A percentile compares a stretch with the other conserved stretches of the same genome.
phyloP scores from a whole-genome alignment of 2,888 invertebrate genomes.

The Luffia ferchaultella region DNA sequence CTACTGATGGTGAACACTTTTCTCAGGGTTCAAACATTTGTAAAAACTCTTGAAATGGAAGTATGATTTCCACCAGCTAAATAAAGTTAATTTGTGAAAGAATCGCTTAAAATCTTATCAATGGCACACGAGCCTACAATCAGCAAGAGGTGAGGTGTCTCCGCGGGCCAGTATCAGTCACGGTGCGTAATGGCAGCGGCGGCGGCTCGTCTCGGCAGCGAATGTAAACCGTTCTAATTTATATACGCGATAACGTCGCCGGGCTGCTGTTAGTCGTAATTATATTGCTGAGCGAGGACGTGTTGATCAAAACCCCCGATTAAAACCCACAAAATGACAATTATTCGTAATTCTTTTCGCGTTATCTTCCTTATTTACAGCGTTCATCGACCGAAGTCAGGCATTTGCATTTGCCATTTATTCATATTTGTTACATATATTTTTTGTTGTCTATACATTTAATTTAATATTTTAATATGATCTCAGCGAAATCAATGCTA shows the following conservation, averaged over 20 bases:
- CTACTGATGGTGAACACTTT: too few relatives aligned
- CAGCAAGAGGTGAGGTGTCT: not conserved
- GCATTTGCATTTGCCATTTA: too few relatives aligned
- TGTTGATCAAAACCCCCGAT: constrained; percentile 57
- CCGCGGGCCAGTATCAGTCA: constrained; percentile 48
- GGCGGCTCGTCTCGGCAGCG: constrained; percentile 55
- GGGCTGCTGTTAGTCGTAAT: constrained; percentile 64
- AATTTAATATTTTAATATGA: too few relatives aligned
- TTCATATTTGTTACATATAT: too few relatives aligned
- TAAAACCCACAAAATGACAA: not conserved
- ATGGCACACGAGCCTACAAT: not conserved
- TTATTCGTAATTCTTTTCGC: not conserved
- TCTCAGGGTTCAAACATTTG: too few relatives aligned
- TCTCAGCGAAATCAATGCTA: too few relatives aligned
- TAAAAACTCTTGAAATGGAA: too few relatives aligned
- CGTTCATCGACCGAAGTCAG: not conserved
- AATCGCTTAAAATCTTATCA: too few relatives aligned
- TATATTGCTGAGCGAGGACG: constrained; percentile 63
- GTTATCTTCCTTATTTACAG: not conserved
- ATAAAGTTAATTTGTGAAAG: too few relatives aligned
- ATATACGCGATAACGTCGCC: constrained; percentile 63
- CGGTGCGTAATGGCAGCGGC: constrained; percentile 45
- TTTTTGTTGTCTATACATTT: too few relatives aligned
- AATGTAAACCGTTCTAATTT: constrained; percentile 66
- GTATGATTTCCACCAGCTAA: too few relatives aligned